A percentile compares a stretch with the other conserved stretches of the same genome.
Conservation (phyloP, 2,888 invertebrate species). For the Hipparchia sbordonii region DNA sequence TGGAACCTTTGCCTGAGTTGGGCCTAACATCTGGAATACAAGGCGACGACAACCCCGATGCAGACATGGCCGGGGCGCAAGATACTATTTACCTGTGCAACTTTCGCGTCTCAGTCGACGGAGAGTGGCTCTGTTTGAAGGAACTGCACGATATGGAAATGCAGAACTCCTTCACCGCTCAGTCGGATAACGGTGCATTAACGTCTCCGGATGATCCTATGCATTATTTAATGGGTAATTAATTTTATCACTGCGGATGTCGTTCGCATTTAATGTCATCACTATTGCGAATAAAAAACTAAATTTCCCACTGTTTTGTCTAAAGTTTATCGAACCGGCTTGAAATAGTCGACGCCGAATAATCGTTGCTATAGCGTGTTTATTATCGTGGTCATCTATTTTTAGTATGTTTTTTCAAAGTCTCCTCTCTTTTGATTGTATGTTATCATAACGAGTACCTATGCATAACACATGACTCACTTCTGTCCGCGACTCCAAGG, state of each 20-base stretch:
- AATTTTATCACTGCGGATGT: constrained; percentile 30
- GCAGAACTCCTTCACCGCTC: constrained; percentile 87
- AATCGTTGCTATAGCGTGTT: background rate
- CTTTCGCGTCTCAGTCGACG: constrained; percentile 98
- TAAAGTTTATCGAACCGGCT: background rate
- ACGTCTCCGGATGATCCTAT: constrained; percentile 84
- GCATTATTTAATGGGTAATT: constrained; percentile 80
- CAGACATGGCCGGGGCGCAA: constrained; percentile 93
- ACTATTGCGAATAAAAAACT: background rate
- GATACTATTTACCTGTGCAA: constrained; percentile 98
- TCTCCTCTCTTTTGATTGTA: background rate
- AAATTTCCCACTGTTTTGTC: background rate
- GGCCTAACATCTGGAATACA: constrained; percentile 66
- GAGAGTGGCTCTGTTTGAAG: constrained; percentile 97
- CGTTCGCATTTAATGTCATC: background rate
- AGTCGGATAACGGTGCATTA: constrained; percentile 85
- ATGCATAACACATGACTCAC: no score
- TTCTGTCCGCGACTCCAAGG: no score
- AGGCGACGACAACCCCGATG: constrained; percentile 66
- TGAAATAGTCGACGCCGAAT: background rate
- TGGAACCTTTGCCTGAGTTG: constrained; percentile 73
- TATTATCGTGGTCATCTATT: background rate
- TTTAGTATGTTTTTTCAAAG: background rate
- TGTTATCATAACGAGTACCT: no score
- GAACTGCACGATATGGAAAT: constrained; percentile 96